phyloP scores from a whole-genome alignment of 2,113 vertebrate species.

The Myrmecobius fasciatus region DNA sequence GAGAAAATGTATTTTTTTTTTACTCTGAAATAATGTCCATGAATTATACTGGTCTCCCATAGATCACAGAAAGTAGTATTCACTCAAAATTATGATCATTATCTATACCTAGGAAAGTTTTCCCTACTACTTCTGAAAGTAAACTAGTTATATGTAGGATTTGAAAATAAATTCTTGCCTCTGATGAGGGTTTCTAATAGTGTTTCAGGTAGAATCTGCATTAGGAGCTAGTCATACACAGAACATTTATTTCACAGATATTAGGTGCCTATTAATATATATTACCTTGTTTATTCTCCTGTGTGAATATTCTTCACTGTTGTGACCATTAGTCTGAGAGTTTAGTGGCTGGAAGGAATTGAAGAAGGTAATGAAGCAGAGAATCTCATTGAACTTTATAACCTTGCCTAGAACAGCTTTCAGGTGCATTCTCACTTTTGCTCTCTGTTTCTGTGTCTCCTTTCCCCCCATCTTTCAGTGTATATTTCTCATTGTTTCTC shows the following conservation, averaged over 20 bases:
- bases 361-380: background rate
- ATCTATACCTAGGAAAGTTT: conserved; percentile 47
- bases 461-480: too few relatives aligned
- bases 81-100: conserved; percentile 41
- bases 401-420: background rate
- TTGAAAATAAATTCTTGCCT: conserved; percentile 53
- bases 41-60: conserved; percentile 26
- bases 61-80: conserved; percentile 50
- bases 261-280: background rate
- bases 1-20: background rate
- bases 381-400: conserved; percentile 33
- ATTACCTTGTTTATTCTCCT: conserved; percentile 46
- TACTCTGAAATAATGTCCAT: conserved; percentile 3
- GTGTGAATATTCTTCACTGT: conserved; percentile 42
- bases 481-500: too few relatives aligned
- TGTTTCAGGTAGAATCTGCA: background rate
- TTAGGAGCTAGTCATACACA: conserved; percentile 16
- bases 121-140: conserved; percentile 48
- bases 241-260: conserved; percentile 52
- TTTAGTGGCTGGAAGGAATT: background rate
- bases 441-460: too few relatives aligned
- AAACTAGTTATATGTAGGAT: conserved; percentile 40
- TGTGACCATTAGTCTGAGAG: conserved; percentile 49
- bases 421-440: too few relatives aligned
- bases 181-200: background rate